Evolutionary conservation across 2,888 invertebrate genomes (phyloP).

Genomic region (Rhamphomyia laevipes): DNA sequence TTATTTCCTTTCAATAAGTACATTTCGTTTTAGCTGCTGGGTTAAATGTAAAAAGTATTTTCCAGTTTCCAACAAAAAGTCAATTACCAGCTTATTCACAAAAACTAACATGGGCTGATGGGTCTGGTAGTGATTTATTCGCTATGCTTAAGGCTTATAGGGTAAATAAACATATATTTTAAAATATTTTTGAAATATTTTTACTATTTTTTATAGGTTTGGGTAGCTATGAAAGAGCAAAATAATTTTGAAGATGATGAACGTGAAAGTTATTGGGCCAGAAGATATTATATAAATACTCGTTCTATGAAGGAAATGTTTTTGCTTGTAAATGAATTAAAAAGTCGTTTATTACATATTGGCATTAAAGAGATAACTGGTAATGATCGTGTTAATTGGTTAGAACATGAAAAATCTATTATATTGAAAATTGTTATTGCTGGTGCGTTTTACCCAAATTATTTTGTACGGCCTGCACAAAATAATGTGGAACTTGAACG

Average conservation of each 20-base stretch:
- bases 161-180: slow-evolving; percentile 35
- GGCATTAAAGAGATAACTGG: slow-evolving; percentile 47
- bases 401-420: slow-evolving; percentile 43
- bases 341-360: slow-evolving; percentile 44
- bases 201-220: slow-evolving; percentile 42
- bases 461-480: slow-evolving; percentile 51
- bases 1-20: not conserved
- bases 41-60: slow-evolving; percentile 69
- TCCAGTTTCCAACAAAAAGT: slow-evolving; percentile 59
- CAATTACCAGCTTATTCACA: slow-evolving; percentile 58
- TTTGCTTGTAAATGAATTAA: slow-evolving; percentile 58
- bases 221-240: slow-evolving; percentile 49
- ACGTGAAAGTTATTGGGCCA: slow-evolving; percentile 53
- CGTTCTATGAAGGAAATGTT: slow-evolving; percentile 63
- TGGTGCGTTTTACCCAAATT: slow-evolving; percentile 84
- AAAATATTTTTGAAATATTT: not conserved
- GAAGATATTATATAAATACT: slow-evolving; percentile 54
- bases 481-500: slow-evolving; percentile 48
- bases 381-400: slow-evolving; percentile 36
- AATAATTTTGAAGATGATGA: slow-evolving; percentile 43
- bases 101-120: slow-evolving; percentile 69
- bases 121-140: slow-evolving; percentile 69
- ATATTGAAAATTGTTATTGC: slow-evolving; percentile 50
- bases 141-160: slow-evolving; percentile 69
- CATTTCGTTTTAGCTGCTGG: slow-evolving; percentile 54